Evolutionary conservation across 2,113 vertebrate genomes (phyloP).

Genomic region (Catharus fuscescens): DNA sequence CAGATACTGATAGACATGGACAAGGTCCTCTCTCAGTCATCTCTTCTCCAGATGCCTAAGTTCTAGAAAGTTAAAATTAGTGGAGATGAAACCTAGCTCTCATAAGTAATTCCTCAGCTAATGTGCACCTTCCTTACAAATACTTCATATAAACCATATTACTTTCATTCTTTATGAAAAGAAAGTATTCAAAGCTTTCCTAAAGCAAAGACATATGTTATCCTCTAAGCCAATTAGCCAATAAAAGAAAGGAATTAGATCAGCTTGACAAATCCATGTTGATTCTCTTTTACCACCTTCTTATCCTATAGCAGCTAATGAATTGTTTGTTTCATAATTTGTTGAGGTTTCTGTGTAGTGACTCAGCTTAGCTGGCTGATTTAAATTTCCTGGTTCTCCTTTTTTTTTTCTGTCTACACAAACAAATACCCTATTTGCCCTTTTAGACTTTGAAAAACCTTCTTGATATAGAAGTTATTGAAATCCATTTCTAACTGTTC

Average conservation of each 20-base stretch:
- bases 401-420: background rate
- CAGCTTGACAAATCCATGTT: slow-evolving; percentile 53
- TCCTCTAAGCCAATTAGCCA: slow-evolving; percentile 41
- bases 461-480: background rate
- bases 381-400: background rate
- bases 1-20: background rate
- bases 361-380: background rate
- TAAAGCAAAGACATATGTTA: slow-evolving; percentile 52
- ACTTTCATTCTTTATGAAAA: background rate
- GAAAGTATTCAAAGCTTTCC: slow-evolving; percentile 2
- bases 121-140: background rate
- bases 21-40: background rate
- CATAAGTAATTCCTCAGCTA: background rate
- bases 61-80: background rate
- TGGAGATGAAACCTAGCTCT: background rate
- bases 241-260: slow-evolving; percentile 54
- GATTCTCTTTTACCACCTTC: slow-evolving; percentile 39
- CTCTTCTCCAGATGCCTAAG: background rate
- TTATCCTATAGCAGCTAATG: slow-evolving; percentile 37
- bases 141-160: background rate
- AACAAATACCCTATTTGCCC: background rate
- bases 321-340: slow-evolving; percentile 53
- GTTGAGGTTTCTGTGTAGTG: background rate
- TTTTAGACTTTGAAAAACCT: background rate
- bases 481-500: background rate